Percentiles rank a stretch among this genome's conserved stretches.
These are phyloP conservation scores for Zeus faber DNA, from an alignment of 2,113 vertebrate genomes.

Conservation along the genomic window DNA sequence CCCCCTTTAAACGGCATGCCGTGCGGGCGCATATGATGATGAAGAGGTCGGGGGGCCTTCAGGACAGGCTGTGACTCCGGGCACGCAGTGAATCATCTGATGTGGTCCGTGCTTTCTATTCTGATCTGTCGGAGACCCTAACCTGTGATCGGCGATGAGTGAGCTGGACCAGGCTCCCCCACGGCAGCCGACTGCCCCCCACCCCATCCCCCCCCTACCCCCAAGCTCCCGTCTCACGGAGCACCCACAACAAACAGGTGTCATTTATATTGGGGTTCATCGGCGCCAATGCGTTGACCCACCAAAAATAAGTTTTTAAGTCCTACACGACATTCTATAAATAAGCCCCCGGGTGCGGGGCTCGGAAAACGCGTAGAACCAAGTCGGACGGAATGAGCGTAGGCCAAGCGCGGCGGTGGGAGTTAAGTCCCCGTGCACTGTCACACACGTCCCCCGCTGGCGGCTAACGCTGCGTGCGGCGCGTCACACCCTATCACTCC, in stretches of 20 bases:
- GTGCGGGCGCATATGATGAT: slow-evolving; percentile 28
- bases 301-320: too few relatives aligned
- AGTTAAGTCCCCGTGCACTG: slow-evolving; percentile 49
- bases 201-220: neutral
- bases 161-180: slow-evolving; percentile 49
- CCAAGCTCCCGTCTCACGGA: neutral
- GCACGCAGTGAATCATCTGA: slow-evolving; percentile 69
- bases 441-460: slow-evolving; percentile 56
- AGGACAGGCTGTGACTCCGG: slow-evolving; percentile 52
- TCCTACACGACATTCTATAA: too few relatives aligned
- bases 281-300: too few relatives aligned
- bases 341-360: too few relatives aligned
- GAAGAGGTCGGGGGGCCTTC: slow-evolving; percentile 52
- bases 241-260: too few relatives aligned
- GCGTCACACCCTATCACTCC: slow-evolving; percentile 68
- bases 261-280: too few relatives aligned
- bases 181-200: slow-evolving; percentile 28
- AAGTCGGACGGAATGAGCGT: slow-evolving; percentile 38
- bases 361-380: too few relatives aligned
- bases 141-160: slow-evolving; percentile 59
- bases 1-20: too few relatives aligned
- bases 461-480: slow-evolving; percentile 58
- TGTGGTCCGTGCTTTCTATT: slow-evolving; percentile 65
- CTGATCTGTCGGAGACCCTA: slow-evolving; percentile 67
- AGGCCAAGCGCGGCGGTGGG: slow-evolving; percentile 26